Conservation (phyloP, 2,888 invertebrate species). For the Xylota sylvarum region DNA sequence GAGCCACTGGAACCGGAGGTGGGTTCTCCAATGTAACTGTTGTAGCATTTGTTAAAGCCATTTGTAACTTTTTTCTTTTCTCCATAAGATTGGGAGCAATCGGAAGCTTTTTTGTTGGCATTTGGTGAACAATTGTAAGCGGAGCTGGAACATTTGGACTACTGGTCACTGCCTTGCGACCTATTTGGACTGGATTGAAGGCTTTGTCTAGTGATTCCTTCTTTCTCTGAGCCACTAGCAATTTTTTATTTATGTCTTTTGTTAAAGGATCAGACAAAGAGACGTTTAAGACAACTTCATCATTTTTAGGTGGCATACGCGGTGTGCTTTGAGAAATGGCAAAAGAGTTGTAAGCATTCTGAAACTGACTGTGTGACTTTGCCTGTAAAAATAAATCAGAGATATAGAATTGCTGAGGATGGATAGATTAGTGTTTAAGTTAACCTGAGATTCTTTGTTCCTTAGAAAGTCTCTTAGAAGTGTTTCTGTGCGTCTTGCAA, state of each 20-base stretch:
- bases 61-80: constrained; percentile 41
- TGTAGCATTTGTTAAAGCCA: constrained; percentile 41
- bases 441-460: constrained; percentile 79
- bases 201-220: constrained; percentile 74
- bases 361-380: constrained; percentile 16
- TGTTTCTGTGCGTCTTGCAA: constrained; percentile 82
- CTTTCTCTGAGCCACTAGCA: constrained; percentile 64
- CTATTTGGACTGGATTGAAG: constrained; percentile 69
- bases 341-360: constrained; percentile 51
- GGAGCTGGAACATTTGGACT: constrained; percentile 44
- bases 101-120: constrained; percentile 47
- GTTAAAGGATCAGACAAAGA: constrained; percentile 80
- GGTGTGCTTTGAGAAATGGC: constrained; percentile 27
- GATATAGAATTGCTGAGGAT: background rate
- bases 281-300: constrained; percentile 79
- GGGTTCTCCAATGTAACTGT: constrained; percentile 66
- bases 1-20: constrained; percentile 3
- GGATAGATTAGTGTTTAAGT: background rate
- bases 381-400: background rate
- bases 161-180: constrained; percentile 48
- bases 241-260: constrained; percentile 73
- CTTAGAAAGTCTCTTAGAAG: constrained; percentile 82
- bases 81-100: constrained; percentile 12
- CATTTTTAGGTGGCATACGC: constrained; percentile 17
- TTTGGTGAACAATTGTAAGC: constrained; percentile 62